Percentiles rank a stretch among this genome's conserved stretches.
Evolutionary conservation across 2,113 vertebrate species (phyloP).

Genomic region (Thoracochromis brauschi): DNA sequence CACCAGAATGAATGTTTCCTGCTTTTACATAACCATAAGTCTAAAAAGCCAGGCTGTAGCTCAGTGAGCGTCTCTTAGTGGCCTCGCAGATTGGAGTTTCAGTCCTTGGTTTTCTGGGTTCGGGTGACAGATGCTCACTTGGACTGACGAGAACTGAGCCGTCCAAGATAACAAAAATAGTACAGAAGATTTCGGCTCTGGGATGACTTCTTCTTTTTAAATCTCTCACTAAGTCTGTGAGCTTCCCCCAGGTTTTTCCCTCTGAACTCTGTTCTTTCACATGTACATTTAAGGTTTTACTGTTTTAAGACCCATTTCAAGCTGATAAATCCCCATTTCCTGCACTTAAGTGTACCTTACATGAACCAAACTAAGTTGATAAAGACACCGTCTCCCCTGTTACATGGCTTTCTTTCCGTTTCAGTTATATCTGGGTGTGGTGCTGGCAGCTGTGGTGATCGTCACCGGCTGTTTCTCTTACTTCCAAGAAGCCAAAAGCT

Average conservation of each 20-base stretch:
- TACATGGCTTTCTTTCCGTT: neutral
- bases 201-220: neutral
- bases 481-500: constrained; percentile 90
- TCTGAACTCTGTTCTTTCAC: neutral
- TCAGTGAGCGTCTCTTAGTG: neutral
- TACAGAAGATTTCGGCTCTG: neutral
- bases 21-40: neutral
- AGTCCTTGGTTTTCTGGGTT: neutral
- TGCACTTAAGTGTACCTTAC: neutral
- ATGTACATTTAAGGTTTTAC: neutral
- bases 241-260: neutral
- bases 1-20: neutral
- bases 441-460: constrained; percentile 81
- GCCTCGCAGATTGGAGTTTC: neutral
- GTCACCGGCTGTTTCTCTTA: constrained; percentile 87
- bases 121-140: constrained; percentile 30
- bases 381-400: neutral
- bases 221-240: neutral
- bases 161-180: constrained; percentile 23
- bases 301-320: neutral
- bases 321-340: neutral
- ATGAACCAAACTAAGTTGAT: neutral
- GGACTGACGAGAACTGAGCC: neutral
- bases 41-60: neutral
- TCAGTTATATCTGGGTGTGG: constrained; percentile 84